Conservation (phyloP, 53 echinoderm and acorn worm species). For the Actinopyga echinites region DNA sequence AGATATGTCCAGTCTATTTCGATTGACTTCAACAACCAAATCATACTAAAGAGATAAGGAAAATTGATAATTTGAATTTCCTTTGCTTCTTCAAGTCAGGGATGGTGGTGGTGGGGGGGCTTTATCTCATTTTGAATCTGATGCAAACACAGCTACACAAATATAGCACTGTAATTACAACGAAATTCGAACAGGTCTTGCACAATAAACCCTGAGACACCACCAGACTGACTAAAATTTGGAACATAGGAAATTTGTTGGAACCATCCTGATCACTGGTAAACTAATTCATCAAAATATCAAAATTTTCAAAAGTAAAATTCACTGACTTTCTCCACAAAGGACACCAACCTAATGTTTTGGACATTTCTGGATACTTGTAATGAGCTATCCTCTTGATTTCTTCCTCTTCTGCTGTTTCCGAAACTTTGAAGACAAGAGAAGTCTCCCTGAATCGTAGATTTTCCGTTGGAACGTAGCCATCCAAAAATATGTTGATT, state of each 20-base stretch:
- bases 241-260: neutral
- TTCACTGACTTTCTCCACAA: too few relatives aligned
- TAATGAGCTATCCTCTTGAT: slow-evolving; percentile 79
- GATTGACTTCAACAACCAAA: too few relatives aligned
- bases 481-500: slow-evolving; percentile 96
- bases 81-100: too few relatives aligned
- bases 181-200: too few relatives aligned
- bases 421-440: slow-evolving; percentile 91
- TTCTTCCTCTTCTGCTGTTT: slow-evolving; percentile 89
- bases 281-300: neutral
- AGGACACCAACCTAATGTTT: slow-evolving; percentile 74
- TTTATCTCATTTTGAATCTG: too few relatives aligned
- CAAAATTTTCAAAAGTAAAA: too few relatives aligned
- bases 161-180: too few relatives aligned
- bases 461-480: slow-evolving; percentile 93
- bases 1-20: too few relatives aligned
- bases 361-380: slow-evolving; percentile 79
- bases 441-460: slow-evolving; percentile 91
- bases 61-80: too few relatives aligned
- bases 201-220: neutral
- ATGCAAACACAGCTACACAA: too few relatives aligned
- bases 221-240: neutral
- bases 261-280: neutral
- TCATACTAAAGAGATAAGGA: too few relatives aligned
- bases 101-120: too few relatives aligned